These are phyloP conservation scores for Metridium senile DNA, from an alignment of 92 coral and sea anemone genomes.

Conservation along the genomic window DNA sequence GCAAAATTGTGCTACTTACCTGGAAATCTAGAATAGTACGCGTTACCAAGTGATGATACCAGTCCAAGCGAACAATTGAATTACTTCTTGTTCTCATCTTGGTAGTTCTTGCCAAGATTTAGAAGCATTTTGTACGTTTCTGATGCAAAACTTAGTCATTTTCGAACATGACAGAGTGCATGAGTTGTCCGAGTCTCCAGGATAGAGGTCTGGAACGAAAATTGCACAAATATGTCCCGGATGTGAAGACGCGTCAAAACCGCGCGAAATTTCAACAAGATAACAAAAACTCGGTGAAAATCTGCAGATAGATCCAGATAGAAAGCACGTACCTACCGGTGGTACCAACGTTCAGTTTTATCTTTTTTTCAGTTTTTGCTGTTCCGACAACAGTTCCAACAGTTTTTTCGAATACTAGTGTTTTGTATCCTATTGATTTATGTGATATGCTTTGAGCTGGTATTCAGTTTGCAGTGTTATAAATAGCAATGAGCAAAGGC, in stretches of 20 bases:
- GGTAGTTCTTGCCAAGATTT: constrained; percentile 11
- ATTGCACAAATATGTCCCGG: constrained; percentile 13
- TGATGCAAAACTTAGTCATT: constrained; percentile 1
- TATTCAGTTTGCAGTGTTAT: background rate
- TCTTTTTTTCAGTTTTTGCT: background rate
- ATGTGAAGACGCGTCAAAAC: constrained; percentile 21
- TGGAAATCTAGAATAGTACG: constrained; percentile 96
- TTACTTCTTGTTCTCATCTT: constrained; percentile 94
- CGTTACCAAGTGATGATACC: constrained; percentile 91
- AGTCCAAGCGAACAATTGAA: constrained; percentile 93
- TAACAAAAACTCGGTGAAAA: background rate
- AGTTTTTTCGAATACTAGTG: too few species aligned
- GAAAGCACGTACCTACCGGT: too few species aligned
- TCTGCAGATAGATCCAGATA: background rate
- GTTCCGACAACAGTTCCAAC: too few species aligned
- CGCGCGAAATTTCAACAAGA: constrained; percentile 2
- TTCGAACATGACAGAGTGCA: background rate
- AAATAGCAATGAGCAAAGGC: background rate
- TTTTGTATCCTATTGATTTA: too few species aligned
- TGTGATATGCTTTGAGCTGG: too few species aligned
- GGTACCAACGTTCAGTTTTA: too few species aligned
- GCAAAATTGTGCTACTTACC: constrained; percentile 42
- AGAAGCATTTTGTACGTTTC: background rate
- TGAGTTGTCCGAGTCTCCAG: background rate
- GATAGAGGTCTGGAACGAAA: constrained; percentile 15